Conservation (phyloP, 1,140 invertebrate species). For the Colletes gigas region DNA sequence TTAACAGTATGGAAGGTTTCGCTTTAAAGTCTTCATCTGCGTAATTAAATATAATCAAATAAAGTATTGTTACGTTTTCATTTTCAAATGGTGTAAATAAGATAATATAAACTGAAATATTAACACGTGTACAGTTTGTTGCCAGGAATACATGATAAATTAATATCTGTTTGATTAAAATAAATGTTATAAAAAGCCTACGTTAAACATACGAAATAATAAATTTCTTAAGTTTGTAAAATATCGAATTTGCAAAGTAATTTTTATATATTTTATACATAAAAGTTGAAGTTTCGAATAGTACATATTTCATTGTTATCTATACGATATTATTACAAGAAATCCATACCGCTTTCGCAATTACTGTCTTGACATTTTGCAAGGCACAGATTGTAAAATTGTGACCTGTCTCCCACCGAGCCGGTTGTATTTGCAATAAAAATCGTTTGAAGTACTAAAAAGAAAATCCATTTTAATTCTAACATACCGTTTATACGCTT, state of each 20-base stretch:
- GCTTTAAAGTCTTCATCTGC: constrained; percentile 82
- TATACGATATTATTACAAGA: background rate
- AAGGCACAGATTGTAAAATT: constrained; percentile 76
- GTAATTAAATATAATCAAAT: constrained; percentile 67
- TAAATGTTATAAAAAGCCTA: background rate
- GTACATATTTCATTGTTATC: background rate
- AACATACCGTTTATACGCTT: constrained; percentile 16
- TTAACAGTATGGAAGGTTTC: constrained; percentile 81
- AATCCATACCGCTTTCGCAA: constrained; percentile 74
- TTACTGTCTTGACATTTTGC: constrained; percentile 72
- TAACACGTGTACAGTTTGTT: background rate
- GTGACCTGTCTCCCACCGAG: constrained; percentile 76
- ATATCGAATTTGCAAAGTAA: background rate
- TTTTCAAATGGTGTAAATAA: background rate
- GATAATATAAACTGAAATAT: constrained; percentile 58
- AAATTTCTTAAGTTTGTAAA: background rate
- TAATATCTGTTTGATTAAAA: background rate
- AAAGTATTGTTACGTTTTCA: background rate
- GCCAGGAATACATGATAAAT: background rate
- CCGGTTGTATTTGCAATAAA: constrained; percentile 50
- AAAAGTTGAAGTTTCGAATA: background rate
- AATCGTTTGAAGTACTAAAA: constrained; percentile 44
- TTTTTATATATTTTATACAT: background rate
- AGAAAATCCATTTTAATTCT: constrained; percentile 13
- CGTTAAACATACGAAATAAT: background rate